Conservation (phyloP, 2,888 invertebrate genomes). For the Drosophila neotestacea region DNA sequence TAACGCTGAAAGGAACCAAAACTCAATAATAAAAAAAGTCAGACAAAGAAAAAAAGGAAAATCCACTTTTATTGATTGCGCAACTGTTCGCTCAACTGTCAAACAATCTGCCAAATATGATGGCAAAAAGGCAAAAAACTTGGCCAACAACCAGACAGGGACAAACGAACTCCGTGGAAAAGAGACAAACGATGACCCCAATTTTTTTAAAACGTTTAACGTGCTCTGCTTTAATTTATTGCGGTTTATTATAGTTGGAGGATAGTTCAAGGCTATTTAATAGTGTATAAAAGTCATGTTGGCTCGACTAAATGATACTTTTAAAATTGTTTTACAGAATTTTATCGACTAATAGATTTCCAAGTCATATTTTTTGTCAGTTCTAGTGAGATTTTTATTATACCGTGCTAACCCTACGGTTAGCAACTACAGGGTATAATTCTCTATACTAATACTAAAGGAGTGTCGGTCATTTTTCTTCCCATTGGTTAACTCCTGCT, state of each 20-base stretch:
- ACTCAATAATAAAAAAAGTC: constrained; percentile 8
- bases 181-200: neutral
- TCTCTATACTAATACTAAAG: too few relatives aligned
- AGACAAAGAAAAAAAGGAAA: constrained; percentile 36
- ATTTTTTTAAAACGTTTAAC: constrained; percentile 22
- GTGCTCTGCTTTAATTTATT: constrained; percentile 27
- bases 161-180: neutral
- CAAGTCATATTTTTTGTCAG: too few relatives aligned
- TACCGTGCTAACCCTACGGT: too few relatives aligned
- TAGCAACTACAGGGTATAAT: too few relatives aligned
- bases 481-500: neutral
- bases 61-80: constrained; percentile 72
- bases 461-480: neutral
- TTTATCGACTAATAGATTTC: too few relatives aligned
- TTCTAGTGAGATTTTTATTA: too few relatives aligned
- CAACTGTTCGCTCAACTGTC: constrained; percentile 60
- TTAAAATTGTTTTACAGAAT: too few relatives aligned
- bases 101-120: constrained; percentile 62
- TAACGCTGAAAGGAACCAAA: constrained; percentile 6
- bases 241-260: constrained; percentile 10
- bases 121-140: constrained; percentile 26
- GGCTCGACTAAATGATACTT: neutral
- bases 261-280: constrained; percentile 5
- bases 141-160: constrained; percentile 15
- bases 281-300: too few relatives aligned